A percentile compares a stretch with the other conserved stretches of the same genome.
Conservation (phyloP, 1,140 invertebrate genomes). For the Sitobion miscanthi region DNA sequence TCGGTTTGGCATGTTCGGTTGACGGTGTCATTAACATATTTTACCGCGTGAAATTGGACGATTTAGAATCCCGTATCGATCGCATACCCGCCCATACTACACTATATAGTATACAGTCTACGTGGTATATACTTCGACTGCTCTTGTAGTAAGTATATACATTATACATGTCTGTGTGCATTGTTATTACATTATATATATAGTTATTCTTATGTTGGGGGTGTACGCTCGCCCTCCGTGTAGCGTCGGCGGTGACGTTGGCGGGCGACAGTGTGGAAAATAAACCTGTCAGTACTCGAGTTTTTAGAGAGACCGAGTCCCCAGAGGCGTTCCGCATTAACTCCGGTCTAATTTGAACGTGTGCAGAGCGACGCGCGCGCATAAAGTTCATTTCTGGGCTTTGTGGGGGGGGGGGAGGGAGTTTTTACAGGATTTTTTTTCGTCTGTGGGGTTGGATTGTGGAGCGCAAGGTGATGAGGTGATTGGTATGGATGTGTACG, state of each 20-base stretch:
- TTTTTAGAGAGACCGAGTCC: background rate
- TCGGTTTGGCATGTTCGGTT: background rate
- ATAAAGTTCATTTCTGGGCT: background rate
- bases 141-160: background rate
- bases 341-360: background rate
- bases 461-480: background rate
- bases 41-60: background rate
- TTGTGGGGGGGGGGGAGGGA: background rate
- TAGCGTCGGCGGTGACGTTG: background rate
- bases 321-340: constrained; percentile 15
- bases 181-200: background rate
- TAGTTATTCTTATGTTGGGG: background rate
- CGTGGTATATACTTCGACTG: background rate
- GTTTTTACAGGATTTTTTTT: background rate
- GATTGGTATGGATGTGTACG: background rate
- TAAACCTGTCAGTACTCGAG: constrained; percentile 44
- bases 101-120: background rate
- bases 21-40: background rate
- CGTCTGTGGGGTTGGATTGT: background rate
- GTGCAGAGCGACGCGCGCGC: background rate
- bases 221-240: background rate
- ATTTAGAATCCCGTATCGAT: constrained; percentile 1
- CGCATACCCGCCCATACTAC: background rate
- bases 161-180: background rate
- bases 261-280: constrained; percentile 23